These are phyloP conservation scores for Bubo bubo DNA, from an alignment of 2,113 vertebrate species.

Conservation along the genomic window DNA sequence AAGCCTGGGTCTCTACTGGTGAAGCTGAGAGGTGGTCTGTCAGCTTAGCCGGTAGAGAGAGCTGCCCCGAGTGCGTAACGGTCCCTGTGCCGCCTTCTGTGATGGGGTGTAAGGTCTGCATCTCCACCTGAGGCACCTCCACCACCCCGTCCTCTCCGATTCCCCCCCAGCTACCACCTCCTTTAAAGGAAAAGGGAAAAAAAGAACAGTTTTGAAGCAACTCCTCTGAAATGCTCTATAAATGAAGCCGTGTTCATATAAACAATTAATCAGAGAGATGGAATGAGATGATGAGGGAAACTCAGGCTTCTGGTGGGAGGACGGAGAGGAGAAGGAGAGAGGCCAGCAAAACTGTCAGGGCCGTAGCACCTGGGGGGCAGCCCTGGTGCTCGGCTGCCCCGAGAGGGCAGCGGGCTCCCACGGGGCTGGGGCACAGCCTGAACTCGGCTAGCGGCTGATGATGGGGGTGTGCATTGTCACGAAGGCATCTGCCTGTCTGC, in stretches of 20 bases:
- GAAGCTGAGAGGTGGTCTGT: constrained; percentile 9
- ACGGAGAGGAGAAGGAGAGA: not conserved
- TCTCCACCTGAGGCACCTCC: not conserved
- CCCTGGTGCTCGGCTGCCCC: not conserved
- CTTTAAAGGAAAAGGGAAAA: not conserved
- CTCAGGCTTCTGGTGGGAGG: not conserved
- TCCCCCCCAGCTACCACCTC: not conserved
- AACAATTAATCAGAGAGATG: not conserved
- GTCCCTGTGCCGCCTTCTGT: not conserved
- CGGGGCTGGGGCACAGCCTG: not conserved
- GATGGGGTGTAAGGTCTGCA: not conserved
- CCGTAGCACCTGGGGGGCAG: not conserved
- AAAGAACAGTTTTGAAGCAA: not conserved
- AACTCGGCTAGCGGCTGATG: rapidly evolving
- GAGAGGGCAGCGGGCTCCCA: not conserved
- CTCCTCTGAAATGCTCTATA: not conserved
- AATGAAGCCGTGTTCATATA: not conserved
- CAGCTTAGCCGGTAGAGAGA: constrained; percentile 29
- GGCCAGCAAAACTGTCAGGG: not conserved
- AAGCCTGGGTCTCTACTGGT: constrained; percentile 10
- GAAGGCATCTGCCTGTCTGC: not conserved
- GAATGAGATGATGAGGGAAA: not conserved
- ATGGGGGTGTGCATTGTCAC: rapidly evolving
- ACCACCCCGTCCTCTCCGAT: not conserved
- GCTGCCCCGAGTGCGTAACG: not conserved